A percentile compares a stretch with the other conserved stretches of the same genome.
These are phyloP conservation scores for Syrmaticus mikado DNA, from an alignment of 2,113 vertebrate species.

Conservation along the genomic window DNA sequence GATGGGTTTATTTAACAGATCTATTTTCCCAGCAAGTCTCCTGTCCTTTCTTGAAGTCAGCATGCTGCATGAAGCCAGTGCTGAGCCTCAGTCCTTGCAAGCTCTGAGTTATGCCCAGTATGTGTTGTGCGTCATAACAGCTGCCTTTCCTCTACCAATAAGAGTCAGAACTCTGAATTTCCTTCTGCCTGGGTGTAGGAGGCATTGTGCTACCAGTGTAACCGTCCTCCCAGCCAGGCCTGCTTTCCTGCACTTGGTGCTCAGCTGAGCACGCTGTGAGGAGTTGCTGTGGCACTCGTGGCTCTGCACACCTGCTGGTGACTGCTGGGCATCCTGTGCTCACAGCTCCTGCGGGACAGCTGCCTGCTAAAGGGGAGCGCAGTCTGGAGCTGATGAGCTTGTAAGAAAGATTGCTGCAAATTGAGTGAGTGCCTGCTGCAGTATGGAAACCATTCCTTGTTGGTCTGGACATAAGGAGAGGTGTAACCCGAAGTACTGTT, in stretches of 20 bases:
- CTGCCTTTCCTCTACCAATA: neutral
- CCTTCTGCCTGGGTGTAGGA: conserved; percentile 30
- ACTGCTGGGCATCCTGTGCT: neutral
- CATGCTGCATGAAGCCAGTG: neutral
- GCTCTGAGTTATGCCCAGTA: neutral
- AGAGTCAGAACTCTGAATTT: conserved; percentile 11
- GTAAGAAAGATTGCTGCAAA: neutral
- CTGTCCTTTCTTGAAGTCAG: neutral
- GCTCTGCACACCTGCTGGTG: too few relatives aligned
- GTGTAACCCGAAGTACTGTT: neutral
- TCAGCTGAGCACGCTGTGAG: neutral
- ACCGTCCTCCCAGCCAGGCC: neutral
- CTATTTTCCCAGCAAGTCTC: neutral
- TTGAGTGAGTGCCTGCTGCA: neutral
- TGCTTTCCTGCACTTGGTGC: neutral
- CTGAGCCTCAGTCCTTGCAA: neutral
- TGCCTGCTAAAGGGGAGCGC: neutral
- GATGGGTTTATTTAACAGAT: neutral
- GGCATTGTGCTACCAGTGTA: neutral
- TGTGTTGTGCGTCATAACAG: neutral
- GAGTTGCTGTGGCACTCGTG: neutral
- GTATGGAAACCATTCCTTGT: neutral
- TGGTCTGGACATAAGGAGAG: neutral
- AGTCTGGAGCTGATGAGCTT: neutral
- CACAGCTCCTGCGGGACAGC: neutral